Percentiles rank a stretch among this genome's conserved stretches.
Conservation (phyloP, 2,888 invertebrate species). For the Tanypteryx hageni region DNA sequence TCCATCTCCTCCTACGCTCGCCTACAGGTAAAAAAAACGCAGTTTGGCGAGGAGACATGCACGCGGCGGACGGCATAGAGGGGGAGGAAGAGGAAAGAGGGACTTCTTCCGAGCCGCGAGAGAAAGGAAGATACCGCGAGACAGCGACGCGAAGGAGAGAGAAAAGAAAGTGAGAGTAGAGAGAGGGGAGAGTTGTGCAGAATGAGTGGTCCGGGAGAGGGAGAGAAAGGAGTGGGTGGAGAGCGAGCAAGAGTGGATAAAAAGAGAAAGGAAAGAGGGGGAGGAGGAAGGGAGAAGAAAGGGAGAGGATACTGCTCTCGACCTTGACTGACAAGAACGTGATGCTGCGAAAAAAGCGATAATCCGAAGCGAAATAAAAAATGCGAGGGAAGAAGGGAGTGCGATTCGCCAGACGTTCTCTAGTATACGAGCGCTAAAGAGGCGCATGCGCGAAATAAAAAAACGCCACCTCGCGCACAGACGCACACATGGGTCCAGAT, state of each 20-base stretch:
- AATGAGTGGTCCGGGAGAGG: not conserved
- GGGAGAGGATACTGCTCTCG: slow-evolving; percentile 57
- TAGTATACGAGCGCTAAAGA: not conserved
- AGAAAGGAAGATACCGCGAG: not conserved
- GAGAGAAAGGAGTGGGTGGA: not conserved
- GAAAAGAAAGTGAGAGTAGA: not conserved
- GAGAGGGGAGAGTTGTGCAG: not conserved
- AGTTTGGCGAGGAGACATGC: not conserved
- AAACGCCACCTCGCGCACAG: not conserved
- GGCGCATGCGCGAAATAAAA: slow-evolving; percentile 49
- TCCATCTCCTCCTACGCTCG: not conserved
- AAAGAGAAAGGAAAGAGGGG: slow-evolving; percentile 26
- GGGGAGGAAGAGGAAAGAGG: not conserved
- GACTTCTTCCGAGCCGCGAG: not conserved
- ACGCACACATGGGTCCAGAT: slow-evolving; percentile 39
- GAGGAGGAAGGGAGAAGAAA: slow-evolving; percentile 6
- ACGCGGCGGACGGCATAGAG: not conserved
- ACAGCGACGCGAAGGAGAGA: not conserved
- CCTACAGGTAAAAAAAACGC: no score
- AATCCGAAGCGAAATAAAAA: slow-evolving; percentile 38
- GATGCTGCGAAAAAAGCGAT: slow-evolving; percentile 41
- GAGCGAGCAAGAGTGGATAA: not conserved
- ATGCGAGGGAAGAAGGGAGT: not conserved
- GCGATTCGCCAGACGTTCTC: slow-evolving; percentile 48
- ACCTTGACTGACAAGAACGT: slow-evolving; percentile 59